Percentiles rank a stretch among this genome's conserved stretches.
These are phyloP conservation scores for Rhabdophis nuchalis DNA, from an alignment of 2,797 vertebrate species.

Conservation along the genomic window DNA sequence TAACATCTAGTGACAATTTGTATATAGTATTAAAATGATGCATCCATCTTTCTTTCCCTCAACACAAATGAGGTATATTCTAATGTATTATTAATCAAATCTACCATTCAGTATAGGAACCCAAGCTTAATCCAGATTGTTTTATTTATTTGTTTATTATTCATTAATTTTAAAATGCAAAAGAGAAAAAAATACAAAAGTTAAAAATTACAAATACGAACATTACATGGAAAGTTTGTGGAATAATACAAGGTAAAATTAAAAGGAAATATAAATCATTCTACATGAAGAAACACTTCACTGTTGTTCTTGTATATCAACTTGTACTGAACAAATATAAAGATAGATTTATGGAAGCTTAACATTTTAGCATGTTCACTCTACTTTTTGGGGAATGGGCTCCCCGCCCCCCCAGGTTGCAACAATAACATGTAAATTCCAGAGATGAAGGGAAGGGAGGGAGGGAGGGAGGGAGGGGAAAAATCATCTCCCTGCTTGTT, in stretches of 20 bases:
- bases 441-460: background rate
- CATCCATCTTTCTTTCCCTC: background rate
- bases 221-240: background rate
- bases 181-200: background rate
- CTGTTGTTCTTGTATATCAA: background rate
- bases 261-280: background rate
- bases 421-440: background rate
- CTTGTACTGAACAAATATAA: background rate
- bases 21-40: background rate
- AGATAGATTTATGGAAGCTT: background rate
- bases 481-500: background rate
- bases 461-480: background rate
- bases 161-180: background rate
- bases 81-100: background rate
- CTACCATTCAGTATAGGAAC: background rate
- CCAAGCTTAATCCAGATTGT: background rate
- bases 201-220: background rate
- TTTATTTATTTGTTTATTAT: background rate
- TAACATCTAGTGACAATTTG: background rate
- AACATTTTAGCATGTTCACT: background rate
- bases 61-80: background rate
- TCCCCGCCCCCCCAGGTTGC: background rate
- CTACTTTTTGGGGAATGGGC: background rate
- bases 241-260: background rate
- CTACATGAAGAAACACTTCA: background rate